These are phyloP conservation scores for Cryptotis parvus DNA, from an alignment of 2,113 vertebrate genomes.

Conservation along the genomic window DNA sequence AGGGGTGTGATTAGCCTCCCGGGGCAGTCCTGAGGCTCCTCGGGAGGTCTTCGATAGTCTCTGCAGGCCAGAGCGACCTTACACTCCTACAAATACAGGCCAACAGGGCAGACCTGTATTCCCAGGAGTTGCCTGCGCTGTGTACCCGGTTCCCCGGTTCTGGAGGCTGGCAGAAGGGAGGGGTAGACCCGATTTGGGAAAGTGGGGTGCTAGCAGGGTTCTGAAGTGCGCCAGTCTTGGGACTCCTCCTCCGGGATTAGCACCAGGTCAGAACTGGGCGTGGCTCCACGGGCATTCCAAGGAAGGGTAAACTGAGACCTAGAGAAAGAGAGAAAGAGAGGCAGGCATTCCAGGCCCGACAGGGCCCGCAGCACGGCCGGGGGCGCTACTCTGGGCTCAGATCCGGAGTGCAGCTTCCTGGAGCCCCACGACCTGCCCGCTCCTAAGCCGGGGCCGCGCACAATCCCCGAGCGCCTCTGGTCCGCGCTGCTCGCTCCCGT, in stretches of 20 bases:
- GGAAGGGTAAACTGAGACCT: slow-evolving; percentile 17
- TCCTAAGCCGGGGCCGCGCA: neutral
- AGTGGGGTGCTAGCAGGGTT: neutral
- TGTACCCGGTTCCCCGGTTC: neutral
- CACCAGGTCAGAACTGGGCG: neutral
- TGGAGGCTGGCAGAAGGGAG: neutral
- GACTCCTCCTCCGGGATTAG: neutral
- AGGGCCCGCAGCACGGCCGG: neutral
- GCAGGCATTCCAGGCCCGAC: slow-evolving; percentile 52
- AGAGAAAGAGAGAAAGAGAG: neutral
- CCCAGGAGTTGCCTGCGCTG: neutral
- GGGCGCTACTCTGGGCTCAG: neutral
- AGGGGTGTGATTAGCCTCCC: neutral
- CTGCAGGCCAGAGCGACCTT: neutral
- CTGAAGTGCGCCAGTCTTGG: neutral
- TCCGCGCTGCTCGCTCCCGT: neutral
- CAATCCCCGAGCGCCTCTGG: slow-evolving; percentile 58
- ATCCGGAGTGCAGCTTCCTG: neutral
- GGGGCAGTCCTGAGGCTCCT: neutral
- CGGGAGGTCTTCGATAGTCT: neutral
- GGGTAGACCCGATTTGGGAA: neutral
- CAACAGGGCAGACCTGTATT: no score
- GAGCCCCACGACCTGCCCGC: no score
- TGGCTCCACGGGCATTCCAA: neutral
- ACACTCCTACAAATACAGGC: no score